A percentile compares a stretch with the other conserved stretches of the same genome.
Conservation (phyloP, 1,140 invertebrate species). For the Zaprionus lachaisei region DNA sequence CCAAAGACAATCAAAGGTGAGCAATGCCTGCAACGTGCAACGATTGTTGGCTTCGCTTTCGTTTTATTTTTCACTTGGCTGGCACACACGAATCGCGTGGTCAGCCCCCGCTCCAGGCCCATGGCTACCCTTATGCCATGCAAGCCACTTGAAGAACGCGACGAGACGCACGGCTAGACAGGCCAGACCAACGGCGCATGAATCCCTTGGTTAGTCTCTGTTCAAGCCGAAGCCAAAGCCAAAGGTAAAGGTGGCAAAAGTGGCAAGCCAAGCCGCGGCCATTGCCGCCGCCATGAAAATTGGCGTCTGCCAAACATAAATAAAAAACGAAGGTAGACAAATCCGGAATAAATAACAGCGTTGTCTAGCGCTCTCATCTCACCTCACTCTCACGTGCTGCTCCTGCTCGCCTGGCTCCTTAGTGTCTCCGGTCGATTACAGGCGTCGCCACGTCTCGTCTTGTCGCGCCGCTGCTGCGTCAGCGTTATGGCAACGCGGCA, state of each 20-base stretch:
- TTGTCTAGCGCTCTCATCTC: slow-evolving; percentile 49
- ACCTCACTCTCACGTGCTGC: neutral
- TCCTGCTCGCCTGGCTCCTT: neutral
- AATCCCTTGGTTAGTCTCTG: slow-evolving; percentile 40
- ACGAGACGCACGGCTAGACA: slow-evolving; percentile 29
- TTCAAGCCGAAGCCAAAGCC: slow-evolving; percentile 28
- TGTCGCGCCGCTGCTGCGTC: slow-evolving; percentile 58
- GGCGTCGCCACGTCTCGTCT: slow-evolving; percentile 51
- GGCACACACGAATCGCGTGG: slow-evolving; percentile 45
- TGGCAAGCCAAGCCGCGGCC: slow-evolving; percentile 28
- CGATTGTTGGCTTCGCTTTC: slow-evolving; percentile 49
- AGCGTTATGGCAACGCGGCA: slow-evolving; percentile 75
- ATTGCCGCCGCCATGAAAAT: slow-evolving; percentile 71
- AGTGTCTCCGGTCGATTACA: slow-evolving; percentile 40
- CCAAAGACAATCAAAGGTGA: slow-evolving; percentile 78
- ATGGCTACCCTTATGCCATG: slow-evolving; percentile 6
- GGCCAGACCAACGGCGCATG: slow-evolving; percentile 19
- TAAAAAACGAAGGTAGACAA: slow-evolving; percentile 81
- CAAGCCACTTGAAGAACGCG: slow-evolving; percentile 20
- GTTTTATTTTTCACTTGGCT: slow-evolving; percentile 74
- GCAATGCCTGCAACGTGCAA: slow-evolving; percentile 41
- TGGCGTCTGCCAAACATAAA: slow-evolving; percentile 82
- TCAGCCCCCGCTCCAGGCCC: slow-evolving; percentile 8
- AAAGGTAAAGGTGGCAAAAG: neutral
- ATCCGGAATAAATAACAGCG: slow-evolving; percentile 80